phyloP scores from a whole-genome alignment of 2,797 vertebrate species.

The Phataginus tetradactyla region DNA sequence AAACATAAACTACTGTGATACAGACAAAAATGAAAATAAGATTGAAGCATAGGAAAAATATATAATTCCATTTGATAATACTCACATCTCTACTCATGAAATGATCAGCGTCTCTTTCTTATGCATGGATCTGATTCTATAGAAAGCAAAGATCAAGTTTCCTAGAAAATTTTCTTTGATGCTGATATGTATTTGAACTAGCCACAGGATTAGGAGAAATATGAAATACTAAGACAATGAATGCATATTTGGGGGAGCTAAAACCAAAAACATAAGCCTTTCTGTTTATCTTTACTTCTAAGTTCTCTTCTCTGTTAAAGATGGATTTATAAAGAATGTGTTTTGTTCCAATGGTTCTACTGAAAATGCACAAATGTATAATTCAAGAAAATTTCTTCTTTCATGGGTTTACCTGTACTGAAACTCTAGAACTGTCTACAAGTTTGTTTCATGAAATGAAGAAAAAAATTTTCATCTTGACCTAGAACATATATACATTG shows the following conservation, averaged over 20 bases:
- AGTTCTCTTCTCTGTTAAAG: background rate
- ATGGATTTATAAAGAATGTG: background rate
- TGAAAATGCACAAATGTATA: constrained; percentile 26
- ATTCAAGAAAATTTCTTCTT: constrained; percentile 7
- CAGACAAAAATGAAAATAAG: constrained; percentile 24
- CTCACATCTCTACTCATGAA: constrained; percentile 2
- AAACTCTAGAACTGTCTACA: constrained; percentile 6
- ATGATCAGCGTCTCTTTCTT: background rate
- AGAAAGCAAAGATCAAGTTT: background rate
- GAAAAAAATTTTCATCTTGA: background rate
- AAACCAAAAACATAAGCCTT: background rate
- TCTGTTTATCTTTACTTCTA: background rate
- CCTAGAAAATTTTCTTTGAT: background rate
- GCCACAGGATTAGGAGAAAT: background rate
- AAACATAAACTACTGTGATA: constrained; percentile 37
- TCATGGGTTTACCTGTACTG: background rate
- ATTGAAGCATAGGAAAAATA: background rate
- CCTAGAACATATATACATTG: background rate
- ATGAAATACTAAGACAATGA: background rate
- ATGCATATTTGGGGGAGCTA: background rate
- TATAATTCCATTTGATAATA: background rate
- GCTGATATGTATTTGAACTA: background rate
- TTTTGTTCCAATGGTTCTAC: background rate
- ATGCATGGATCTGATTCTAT: background rate
- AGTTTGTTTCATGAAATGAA: background rate